phyloP scores from a whole-genome alignment of 2,888 invertebrate genomes.

The Phragmatobia fuliginosa region DNA sequence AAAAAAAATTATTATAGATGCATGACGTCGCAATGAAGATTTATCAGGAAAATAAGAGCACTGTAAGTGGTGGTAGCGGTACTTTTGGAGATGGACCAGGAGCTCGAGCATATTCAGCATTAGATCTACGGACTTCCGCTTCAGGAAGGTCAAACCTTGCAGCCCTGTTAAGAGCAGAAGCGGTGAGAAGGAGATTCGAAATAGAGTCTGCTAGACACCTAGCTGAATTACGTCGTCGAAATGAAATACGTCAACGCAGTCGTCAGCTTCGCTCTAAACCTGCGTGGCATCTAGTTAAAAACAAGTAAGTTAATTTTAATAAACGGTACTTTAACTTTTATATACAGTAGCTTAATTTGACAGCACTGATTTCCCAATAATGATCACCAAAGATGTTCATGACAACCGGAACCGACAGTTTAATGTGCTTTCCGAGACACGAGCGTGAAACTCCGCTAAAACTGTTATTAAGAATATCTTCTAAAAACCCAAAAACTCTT shows the following conservation, averaged over 20 bases:
- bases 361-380: too few species aligned
- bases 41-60: slow-evolving; percentile 73
- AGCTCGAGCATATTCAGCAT: slow-evolving; percentile 79
- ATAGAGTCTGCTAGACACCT: slow-evolving; percentile 86
- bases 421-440: too few species aligned
- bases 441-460: too few species aligned
- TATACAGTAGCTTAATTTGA: too few species aligned
- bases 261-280: slow-evolving; percentile 88
- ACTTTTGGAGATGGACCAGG: slow-evolving; percentile 61
- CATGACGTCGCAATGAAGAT: slow-evolving; percentile 74
- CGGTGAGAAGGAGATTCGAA: slow-evolving; percentile 88
- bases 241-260: slow-evolving; percentile 87
- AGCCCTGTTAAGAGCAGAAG: slow-evolving; percentile 88
- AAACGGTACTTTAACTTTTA: too few species aligned
- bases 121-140: slow-evolving; percentile 74
- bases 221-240: slow-evolving; percentile 87
- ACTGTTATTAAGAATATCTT: too few species aligned
- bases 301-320: slow-evolving; percentile 84
- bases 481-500: too few species aligned
- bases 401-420: too few species aligned
- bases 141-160: slow-evolving; percentile 88
- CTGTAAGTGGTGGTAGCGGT: slow-evolving; percentile 60
- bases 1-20: slow-evolving; percentile 64
- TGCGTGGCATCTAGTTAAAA: slow-evolving; percentile 90
- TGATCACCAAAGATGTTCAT: too few species aligned